Conservation (phyloP, 2,113 vertebrate genomes). For the Crypturellus undulatus region DNA sequence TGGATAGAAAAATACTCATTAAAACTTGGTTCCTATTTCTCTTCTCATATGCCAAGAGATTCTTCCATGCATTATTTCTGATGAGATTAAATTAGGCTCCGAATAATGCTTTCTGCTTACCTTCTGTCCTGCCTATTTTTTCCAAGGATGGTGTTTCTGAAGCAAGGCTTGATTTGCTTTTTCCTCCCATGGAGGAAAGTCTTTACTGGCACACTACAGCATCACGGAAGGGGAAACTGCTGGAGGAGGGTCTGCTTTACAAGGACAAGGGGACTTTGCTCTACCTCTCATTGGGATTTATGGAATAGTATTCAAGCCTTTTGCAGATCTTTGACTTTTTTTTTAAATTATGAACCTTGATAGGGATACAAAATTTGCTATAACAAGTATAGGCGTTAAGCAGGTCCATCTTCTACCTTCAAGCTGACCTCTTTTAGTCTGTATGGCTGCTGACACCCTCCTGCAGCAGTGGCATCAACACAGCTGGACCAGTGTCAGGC, state of each 20-base stretch:
- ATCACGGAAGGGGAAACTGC: conserved; percentile 51
- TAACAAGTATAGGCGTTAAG: conserved; percentile 2
- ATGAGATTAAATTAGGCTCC: neutral
- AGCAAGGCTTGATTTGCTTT: neutral
- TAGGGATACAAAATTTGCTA: neutral
- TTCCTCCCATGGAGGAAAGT: neutral
- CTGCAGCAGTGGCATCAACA: neutral
- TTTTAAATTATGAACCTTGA: conserved; percentile 6
- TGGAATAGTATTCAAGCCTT: neutral
- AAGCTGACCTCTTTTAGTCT: neutral
- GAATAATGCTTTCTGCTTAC: neutral
- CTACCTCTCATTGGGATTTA: neutral
- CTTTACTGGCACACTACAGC: conserved; percentile 7
- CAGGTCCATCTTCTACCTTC: neutral
- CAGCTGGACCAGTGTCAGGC: neutral
- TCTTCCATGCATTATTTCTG: neutral
- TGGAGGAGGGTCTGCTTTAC: conserved; percentile 22
- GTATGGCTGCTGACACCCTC: neutral
- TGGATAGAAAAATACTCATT: neutral
- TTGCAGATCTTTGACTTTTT: conserved; percentile 14
- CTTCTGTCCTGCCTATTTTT: neutral
- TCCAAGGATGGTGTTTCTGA: neutral
- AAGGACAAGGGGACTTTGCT: neutral
- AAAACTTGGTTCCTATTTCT: neutral
- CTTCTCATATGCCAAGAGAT: neutral